Evolutionary conservation across 2,113 vertebrate species (phyloP).

Genomic region (Elgaria multicarinata): DNA sequence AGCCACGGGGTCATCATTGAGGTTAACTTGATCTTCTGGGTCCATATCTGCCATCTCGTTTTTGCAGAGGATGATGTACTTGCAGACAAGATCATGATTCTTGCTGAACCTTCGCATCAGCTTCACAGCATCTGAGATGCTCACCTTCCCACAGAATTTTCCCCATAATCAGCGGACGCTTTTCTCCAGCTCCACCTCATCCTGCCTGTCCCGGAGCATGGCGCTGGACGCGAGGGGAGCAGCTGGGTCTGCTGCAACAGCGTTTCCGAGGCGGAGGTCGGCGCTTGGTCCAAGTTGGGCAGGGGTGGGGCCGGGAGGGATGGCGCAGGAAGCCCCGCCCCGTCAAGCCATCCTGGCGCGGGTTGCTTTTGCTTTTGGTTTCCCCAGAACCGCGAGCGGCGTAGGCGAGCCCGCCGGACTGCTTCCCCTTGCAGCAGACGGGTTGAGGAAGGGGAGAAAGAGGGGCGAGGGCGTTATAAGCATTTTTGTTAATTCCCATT

Average conservation of each 20-base stretch:
- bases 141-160: slow-evolving; percentile 79
- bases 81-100: slow-evolving; percentile 71
- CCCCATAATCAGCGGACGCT: slow-evolving; percentile 80
- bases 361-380: not conserved
- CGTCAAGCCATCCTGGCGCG: too few species aligned
- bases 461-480: not conserved
- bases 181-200: slow-evolving; percentile 77
- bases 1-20: too few species aligned
- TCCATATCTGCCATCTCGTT: slow-evolving; percentile 50
- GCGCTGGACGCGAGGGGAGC: not conserved
- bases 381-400: not conserved
- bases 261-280: not conserved
- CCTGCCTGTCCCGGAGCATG: slow-evolving; percentile 22
- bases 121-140: slow-evolving; percentile 70
- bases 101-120: slow-evolving; percentile 78
- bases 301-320: not conserved
- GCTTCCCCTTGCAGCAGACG: too few species aligned
- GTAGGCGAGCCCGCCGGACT: not conserved
- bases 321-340: not conserved
- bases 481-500: too few species aligned
- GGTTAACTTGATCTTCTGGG: too few species aligned
- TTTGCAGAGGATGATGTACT: slow-evolving; percentile 72
- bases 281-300: too few species aligned
- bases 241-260: not conserved
- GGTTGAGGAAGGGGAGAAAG: not conserved